Percentiles rank a stretch among this genome's conserved stretches.
phyloP scores from a whole-genome alignment of 2,797 vertebrate genomes.

The Spheniscus humboldti region DNA sequence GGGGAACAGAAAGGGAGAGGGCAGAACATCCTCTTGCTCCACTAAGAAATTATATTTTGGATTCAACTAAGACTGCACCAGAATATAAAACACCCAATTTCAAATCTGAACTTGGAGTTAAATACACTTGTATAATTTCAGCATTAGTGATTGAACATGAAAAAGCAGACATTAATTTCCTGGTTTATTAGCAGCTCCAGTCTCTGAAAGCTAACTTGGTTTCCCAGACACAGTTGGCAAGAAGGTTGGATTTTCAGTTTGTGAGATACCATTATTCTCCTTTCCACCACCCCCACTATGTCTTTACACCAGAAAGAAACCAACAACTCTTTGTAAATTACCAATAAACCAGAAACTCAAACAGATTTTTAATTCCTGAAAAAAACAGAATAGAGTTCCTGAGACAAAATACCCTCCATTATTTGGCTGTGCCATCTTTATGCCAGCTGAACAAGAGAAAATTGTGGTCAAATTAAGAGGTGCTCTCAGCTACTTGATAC shows the following conservation, averaged over 20 bases:
- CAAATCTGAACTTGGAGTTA: not conserved
- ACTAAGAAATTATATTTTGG: not conserved
- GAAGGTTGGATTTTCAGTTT: not conserved
- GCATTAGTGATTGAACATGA: not conserved
- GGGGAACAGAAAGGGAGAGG: not conserved
- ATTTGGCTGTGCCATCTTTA: not conserved
- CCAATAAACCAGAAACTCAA: not conserved
- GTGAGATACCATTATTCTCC: not conserved
- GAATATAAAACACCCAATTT: not conserved
- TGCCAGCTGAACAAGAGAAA: not conserved
- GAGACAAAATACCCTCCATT: not conserved
- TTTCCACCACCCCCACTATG: fast-evolving
- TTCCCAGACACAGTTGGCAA: not conserved
- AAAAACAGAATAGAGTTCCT: not conserved
- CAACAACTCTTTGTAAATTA: not conserved
- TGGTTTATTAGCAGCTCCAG: not conserved
- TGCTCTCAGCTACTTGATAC: not conserved
- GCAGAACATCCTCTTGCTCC: not conserved
- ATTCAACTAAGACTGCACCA: not conserved
- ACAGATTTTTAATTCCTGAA: not conserved
- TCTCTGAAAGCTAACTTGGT: not conserved
- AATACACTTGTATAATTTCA: not conserved
- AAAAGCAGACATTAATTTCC: not conserved
- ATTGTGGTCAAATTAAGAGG: not conserved
- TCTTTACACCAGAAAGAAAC: not conserved